Conservation (phyloP, 2,888 invertebrate genomes). For the Lobophora halterata region DNA sequence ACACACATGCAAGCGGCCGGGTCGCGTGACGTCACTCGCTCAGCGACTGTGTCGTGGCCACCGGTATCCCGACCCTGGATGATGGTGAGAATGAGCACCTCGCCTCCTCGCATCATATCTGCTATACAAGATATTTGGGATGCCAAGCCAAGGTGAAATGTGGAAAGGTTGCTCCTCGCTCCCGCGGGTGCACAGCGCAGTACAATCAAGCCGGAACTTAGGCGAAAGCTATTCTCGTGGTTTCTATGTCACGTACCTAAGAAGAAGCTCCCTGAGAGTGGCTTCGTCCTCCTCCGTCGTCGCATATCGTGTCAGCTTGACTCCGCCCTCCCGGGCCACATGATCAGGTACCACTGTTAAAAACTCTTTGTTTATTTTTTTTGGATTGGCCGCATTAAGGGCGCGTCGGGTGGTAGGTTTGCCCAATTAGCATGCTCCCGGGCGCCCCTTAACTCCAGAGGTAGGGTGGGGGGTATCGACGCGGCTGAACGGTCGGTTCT, state of each 20-base stretch:
- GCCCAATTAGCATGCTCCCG: slow-evolving; percentile 5
- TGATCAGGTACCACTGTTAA: slow-evolving; percentile 78
- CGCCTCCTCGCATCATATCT: slow-evolving; percentile 63
- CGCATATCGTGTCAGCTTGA: slow-evolving; percentile 88
- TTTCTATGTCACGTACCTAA: slow-evolving; percentile 86
- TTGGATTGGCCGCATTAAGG: slow-evolving; percentile 11
- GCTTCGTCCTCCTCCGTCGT: slow-evolving; percentile 95
- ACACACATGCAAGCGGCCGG: slow-evolving; percentile 65
- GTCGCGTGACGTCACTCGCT: slow-evolving; percentile 1
- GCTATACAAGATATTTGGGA: slow-evolving; percentile 74
- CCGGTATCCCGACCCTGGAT: slow-evolving; percentile 60
- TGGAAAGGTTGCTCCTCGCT: slow-evolving; percentile 39
- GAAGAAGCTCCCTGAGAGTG: slow-evolving; percentile 96
- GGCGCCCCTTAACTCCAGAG: slow-evolving; percentile 3
- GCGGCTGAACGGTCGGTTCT: background rate
- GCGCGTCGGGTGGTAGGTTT: slow-evolving; percentile 7
- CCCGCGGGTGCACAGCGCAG: slow-evolving; percentile 41
- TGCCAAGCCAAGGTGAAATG: slow-evolving; percentile 68
- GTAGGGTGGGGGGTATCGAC: slow-evolving; percentile 9
- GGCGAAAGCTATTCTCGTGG: slow-evolving; percentile 64
- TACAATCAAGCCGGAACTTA: slow-evolving; percentile 67
- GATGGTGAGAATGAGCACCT: slow-evolving; percentile 52
- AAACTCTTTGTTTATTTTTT: slow-evolving; percentile 69
- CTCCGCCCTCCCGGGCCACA: slow-evolving; percentile 80
- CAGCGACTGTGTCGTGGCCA: slow-evolving; percentile 53